These are phyloP conservation scores for Phacellophora camtschatica DNA, from an alignment of 30 jellyfish, hydroid and myxozoan genomes.

Conservation along the genomic window DNA sequence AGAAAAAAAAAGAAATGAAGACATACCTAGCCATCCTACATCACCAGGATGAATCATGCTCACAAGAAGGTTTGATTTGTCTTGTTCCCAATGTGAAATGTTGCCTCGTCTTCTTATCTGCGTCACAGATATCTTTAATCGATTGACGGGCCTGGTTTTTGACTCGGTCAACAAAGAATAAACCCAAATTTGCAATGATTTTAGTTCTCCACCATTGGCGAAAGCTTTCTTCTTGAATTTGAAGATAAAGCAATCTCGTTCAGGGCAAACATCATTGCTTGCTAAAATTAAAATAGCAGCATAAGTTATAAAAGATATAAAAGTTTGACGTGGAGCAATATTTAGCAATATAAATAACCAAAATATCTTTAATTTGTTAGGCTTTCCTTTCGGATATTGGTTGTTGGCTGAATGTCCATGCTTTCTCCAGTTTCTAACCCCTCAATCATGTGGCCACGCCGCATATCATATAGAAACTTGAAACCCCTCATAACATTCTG, in stretches of 20 bases:
- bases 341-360: too few relatives aligned
- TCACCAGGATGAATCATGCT: conserved; percentile 61
- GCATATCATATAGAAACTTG: too few relatives aligned
- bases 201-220: conserved; percentile 36
- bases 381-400: too few relatives aligned
- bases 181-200: conserved; percentile 56
- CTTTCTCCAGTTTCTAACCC: too few relatives aligned
- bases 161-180: conserved; percentile 11
- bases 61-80: conserved; percentile 8
- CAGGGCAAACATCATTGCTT: conserved; percentile 50
- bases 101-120: background rate
- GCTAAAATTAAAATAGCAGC: too few relatives aligned
- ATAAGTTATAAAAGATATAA: too few relatives aligned
- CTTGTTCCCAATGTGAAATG: background rate
- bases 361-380: too few relatives aligned
- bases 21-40: conserved; percentile 64
- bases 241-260: conserved; percentile 64
- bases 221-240: conserved; percentile 48
- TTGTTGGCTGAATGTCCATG: too few relatives aligned
- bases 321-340: too few relatives aligned
- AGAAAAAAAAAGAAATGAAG: background rate
- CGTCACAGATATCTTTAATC: conserved; percentile 40
- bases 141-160: background rate
- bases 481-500: too few relatives aligned
- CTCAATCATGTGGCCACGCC: too few relatives aligned